Evolutionary conservation across 2,113 vertebrate species (phyloP), one percentile per base, ranked within the genome.

Genomic region (Crocuta crocuta): DNA sequence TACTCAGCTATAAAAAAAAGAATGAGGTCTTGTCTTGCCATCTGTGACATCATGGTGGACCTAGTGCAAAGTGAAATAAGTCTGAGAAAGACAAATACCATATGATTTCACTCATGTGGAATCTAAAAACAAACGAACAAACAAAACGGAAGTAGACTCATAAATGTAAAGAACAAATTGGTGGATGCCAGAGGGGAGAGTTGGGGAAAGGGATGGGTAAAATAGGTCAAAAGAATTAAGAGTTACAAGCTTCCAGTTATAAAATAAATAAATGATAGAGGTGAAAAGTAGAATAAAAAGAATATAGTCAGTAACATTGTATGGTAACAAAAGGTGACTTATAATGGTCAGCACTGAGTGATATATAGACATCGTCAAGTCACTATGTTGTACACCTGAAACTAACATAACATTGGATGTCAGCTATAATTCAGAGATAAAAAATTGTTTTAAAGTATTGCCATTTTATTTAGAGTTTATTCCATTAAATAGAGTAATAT

Each of bases 381-480:
- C 35, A 73, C 35, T 39, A 11, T 43, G 35, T 74, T 43, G 21
- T 43, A 43, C 71, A 26, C 71, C 71, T 74, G 71, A 74, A 74
- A 26, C 39, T 74, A 74, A 74, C 26, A 7, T 21, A 35, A 35
- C 68, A 71, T 43, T 39, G 71, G 19, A 71, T 71, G 70, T 43
- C 71, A 24, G 39, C 35, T 43, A 24, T 43, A 24, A 39, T 39
- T 73, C 35, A 73, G 12, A 43, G 71, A 7, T 74, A 43, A 73
- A 39, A 23, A 43, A 13, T 4, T 74, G 10, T 74, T 74, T 24
- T 39, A 97, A 96, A 92, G 53, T 1, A 53, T 98, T 97, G 97
- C 23, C 21, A 91, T 6, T 94, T 95, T 73, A 73, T 97, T 98
- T 97, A 98, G 70, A 98, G 35, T 91, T 96, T 71, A 95, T 98